Percentiles rank a stretch among this genome's conserved stretches.
Conservation (phyloP, 2,888 invertebrate species). For the Nomada goodeniana region DNA sequence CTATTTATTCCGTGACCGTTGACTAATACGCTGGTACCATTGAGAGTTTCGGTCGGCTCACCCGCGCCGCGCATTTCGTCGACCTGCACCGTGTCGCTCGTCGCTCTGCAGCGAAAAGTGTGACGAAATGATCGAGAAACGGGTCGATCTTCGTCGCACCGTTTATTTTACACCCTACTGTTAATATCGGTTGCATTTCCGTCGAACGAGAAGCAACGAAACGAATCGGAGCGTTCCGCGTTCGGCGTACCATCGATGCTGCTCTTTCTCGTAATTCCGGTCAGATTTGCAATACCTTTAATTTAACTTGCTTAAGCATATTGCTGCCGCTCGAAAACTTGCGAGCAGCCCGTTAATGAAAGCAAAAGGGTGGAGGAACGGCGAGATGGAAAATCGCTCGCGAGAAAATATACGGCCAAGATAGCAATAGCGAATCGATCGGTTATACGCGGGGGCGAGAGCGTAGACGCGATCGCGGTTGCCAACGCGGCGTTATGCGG, state of each 20-base stretch:
- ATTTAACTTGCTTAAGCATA: too few relatives aligned
- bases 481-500: slow-evolving; percentile 61
- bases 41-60: slow-evolving; percentile 62
- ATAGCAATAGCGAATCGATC: not conserved
- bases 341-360: too few relatives aligned
- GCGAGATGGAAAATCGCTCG: slow-evolving; percentile 1
- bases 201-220: too few relatives aligned
- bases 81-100: not conserved
- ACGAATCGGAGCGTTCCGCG: too few relatives aligned
- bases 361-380: not conserved
- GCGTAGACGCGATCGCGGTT: slow-evolving; percentile 63
- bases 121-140: not conserved
- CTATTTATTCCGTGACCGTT: slow-evolving; percentile 63
- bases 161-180: not conserved
- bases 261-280: too few relatives aligned
- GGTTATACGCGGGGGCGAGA: not conserved
- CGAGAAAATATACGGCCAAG: not conserved
- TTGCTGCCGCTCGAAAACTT: too few relatives aligned
- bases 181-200: too few relatives aligned
- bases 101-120: not conserved
- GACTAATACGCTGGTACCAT: slow-evolving; percentile 61
- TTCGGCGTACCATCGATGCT: too few relatives aligned
- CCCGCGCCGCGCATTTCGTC: slow-evolving; percentile 27
- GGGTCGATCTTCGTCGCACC: not conserved
- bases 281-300: too few relatives aligned